Conservation (phyloP, 1,140 invertebrate genomes). For the Wasmannia auropunctata region DNA sequence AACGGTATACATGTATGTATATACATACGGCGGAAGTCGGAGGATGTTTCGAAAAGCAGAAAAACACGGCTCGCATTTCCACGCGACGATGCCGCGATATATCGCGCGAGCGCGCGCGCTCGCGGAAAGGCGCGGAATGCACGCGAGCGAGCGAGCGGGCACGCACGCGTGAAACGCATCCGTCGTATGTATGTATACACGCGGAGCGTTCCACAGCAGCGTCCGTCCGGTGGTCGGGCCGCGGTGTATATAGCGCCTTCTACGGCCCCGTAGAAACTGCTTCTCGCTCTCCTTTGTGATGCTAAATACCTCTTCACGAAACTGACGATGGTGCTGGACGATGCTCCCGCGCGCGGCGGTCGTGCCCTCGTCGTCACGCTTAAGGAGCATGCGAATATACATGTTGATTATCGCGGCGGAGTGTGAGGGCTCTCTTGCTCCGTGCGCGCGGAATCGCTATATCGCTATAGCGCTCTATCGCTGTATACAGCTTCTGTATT, state of each 20-base stretch:
- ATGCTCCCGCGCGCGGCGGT: too few relatives aligned
- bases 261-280: neutral
- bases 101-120: too few relatives aligned
- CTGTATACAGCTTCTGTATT: too few relatives aligned
- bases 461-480: too few relatives aligned
- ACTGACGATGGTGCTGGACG: conserved; percentile 30
- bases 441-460: too few relatives aligned
- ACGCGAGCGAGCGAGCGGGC: neutral
- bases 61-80: neutral
- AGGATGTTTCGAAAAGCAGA: conserved; percentile 5
- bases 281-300: conserved; percentile 59
- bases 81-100: neutral
- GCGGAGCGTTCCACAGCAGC: too few relatives aligned
- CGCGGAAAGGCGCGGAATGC: conserved; percentile 13
- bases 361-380: conserved; percentile 64
- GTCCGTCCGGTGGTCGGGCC: conserved; percentile 18
- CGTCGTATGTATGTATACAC: neutral
- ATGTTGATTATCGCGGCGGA: conserved; percentile 57
- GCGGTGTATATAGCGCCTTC: neutral
- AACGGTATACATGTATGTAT: too few relatives aligned
- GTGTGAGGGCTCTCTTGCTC: neutral
- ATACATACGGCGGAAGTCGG: neutral
- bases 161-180: conserved; percentile 30
- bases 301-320: conserved; percentile 64
- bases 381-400: conserved; percentile 58